Base-by-base conservation (phyloP, 2,888 invertebrate species). In the Drosophila borborema region DNA sequence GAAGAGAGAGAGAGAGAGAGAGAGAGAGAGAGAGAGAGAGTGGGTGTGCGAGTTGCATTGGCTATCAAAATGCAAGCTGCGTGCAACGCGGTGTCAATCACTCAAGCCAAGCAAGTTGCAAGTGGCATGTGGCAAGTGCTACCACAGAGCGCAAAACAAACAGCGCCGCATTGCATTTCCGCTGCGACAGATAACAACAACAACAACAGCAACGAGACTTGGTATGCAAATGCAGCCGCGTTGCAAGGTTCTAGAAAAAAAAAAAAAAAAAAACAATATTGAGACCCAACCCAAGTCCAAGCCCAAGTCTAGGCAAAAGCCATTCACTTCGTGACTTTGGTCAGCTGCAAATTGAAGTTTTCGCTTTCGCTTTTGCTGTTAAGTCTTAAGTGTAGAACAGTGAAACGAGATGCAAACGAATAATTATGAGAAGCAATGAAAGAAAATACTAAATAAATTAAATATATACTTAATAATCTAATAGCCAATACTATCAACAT, bases 81-180 rank as follows among this genome's bases (percentile, higher is more conserved):
- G 84, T 84, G 81, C 77, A 68, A 77, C 18, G 84, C 80, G 85
- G 80, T 82, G 84, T 84, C 84, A 84, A 89, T 84, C 89, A 86
- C 75, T 64, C 63, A 48, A 62, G 49, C 53, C 7, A 53, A 3
- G 46, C 46, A 20, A 53, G 59, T 64, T 48, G 41, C 63, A 41
- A 28, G 73, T 60, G 18, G 76, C 77, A 71, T 56, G 65, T 62
- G 36, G 64, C 75, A 56, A 59, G 53, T 63, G 43, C 56, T 66
- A 55, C 76, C 65, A 70, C 77, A 78, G 41, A 79, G 54, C 38
- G 67, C 43, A 56, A 68, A 64, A 67, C 48, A 67, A 62, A 80
- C 62, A 64, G 64, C 60, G 71, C 80, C 77, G 66, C 77, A 77
- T 66, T 74, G 86, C 84, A 89, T 87, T 84, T 84, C 83, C 83